phyloP scores from a whole-genome alignment of 2,888 invertebrate species.

The Molanna angustata region DNA sequence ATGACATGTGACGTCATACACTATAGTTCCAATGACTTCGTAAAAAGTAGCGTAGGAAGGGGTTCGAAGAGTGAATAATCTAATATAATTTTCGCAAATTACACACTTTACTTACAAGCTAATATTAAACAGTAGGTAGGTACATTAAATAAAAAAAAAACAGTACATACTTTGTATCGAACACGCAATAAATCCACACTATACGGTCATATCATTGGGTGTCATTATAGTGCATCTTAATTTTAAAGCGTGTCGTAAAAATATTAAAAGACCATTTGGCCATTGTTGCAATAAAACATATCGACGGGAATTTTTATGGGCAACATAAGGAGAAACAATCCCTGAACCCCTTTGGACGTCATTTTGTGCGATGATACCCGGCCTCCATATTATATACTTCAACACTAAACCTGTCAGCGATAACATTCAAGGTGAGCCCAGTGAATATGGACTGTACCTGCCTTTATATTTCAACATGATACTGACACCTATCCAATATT shows the following conservation, averaged over 20 bases:
- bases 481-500: too few relatives aligned
- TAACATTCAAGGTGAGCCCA: slow-evolving; percentile 3
- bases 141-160: too few relatives aligned
- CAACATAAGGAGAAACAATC: slow-evolving; percentile 24
- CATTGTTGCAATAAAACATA: slow-evolving; percentile 23
- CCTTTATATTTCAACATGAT: too few relatives aligned
- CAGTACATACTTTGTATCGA: too few relatives aligned
- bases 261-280: slow-evolving; percentile 24
- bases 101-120: too few relatives aligned
- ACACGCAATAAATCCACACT: too few relatives aligned
- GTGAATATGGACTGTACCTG: too few relatives aligned
- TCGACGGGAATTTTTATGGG: slow-evolving; percentile 24
- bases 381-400: slow-evolving; percentile 1
- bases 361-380: not conserved
- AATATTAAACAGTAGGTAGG: too few relatives aligned
- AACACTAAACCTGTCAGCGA: slow-evolving; percentile 22
- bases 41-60: not conserved
- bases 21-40: not conserved
- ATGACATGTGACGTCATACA: too few relatives aligned
- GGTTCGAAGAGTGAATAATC: too few relatives aligned
- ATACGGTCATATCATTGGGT: slow-evolving; percentile 3
- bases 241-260: slow-evolving; percentile 24
- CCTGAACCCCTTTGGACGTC: slow-evolving; percentile 8
- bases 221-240: slow-evolving; percentile 14
- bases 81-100: too few relatives aligned